Evolutionary conservation across 2,113 vertebrate genomes (phyloP).

Genomic region (Poeciliopsis turrubarensis): DNA sequence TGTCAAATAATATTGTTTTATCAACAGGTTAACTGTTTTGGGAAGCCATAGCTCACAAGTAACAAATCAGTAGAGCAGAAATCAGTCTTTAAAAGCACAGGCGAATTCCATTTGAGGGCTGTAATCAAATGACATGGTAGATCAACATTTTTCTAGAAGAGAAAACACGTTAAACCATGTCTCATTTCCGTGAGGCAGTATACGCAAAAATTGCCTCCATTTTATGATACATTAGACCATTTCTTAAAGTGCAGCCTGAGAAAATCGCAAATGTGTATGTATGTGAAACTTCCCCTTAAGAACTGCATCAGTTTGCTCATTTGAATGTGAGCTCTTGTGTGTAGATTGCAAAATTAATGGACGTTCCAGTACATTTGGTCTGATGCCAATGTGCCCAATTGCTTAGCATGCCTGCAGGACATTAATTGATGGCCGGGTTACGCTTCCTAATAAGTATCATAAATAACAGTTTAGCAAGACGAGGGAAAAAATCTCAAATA

Average conservation of each 20-base stretch:
- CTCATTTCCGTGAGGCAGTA: neutral
- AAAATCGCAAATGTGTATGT: conserved; percentile 43
- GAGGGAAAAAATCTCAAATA: conserved; percentile 71
- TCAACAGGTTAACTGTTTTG: neutral
- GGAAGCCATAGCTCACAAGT: neutral
- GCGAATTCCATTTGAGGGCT: neutral
- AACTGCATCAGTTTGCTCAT: conserved; percentile 49
- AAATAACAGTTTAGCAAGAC: conserved; percentile 80
- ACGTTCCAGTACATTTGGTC: conserved; percentile 81
- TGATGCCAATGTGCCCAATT: conserved; percentile 74
- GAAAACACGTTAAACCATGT: conserved; percentile 14
- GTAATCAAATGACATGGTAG: neutral
- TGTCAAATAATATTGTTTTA: neutral
- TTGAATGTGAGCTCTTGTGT: conserved; percentile 70
- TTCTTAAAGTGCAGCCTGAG: conserved; percentile 38
- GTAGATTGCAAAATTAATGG: conserved; percentile 75
- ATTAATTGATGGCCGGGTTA: conserved; percentile 82
- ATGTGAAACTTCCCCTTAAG: conserved; percentile 22
- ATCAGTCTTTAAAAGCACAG: neutral
- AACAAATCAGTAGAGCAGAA: neutral
- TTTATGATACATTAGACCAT: conserved; percentile 39
- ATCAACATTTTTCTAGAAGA: neutral
- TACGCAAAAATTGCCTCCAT: conserved; percentile 2
- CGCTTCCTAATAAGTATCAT: conserved; percentile 80
- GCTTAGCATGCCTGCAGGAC: conserved; percentile 77